These are phyloP conservation scores for Brachyptera risi DNA, from an alignment of 2,888 invertebrate genomes.

Conservation along the genomic window DNA sequence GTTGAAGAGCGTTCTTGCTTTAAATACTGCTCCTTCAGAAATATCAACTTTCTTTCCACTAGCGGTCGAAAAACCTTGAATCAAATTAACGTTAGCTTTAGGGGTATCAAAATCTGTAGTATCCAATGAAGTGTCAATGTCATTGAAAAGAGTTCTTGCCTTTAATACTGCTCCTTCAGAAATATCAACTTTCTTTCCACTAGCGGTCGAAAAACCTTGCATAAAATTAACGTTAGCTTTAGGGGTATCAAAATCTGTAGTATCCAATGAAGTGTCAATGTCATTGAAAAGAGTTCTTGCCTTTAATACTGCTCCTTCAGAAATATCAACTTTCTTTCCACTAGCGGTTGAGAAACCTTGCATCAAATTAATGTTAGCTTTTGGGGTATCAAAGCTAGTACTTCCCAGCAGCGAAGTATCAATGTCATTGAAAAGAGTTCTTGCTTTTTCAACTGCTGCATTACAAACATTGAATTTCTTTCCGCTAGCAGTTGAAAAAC, in stretches of 20 bases:
- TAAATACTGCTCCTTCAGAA: slow-evolving; percentile 37
- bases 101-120: slow-evolving; percentile 4
- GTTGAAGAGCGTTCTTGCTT: slow-evolving; percentile 40
- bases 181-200: slow-evolving; percentile 43
- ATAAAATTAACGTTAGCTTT: background rate
- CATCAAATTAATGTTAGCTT: background rate
- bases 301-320: slow-evolving; percentile 45
- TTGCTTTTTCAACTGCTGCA: slow-evolving; percentile 37
- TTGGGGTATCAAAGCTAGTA: slow-evolving; percentile 9
- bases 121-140: slow-evolving; percentile 33
- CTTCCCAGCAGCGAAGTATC: too few species aligned
- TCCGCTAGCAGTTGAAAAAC: slow-evolving; percentile 44
- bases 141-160: slow-evolving; percentile 40
- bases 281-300: slow-evolving; percentile 38
- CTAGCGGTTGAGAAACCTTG: slow-evolving; percentile 35
- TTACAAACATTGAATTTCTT: slow-evolving; percentile 43
- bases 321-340: slow-evolving; percentile 40
- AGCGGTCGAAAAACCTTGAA: slow-evolving; percentile 41
- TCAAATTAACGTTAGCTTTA: background rate
- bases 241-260: background rate
- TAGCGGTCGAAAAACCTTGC: slow-evolving; percentile 44
- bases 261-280: slow-evolving; percentile 39
- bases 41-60: slow-evolving; percentile 37
- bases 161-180: slow-evolving; percentile 40
- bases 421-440: slow-evolving; percentile 41